Conservation (phyloP, 2,113 vertebrate species). For the Telmatochromis sp. region DNA sequence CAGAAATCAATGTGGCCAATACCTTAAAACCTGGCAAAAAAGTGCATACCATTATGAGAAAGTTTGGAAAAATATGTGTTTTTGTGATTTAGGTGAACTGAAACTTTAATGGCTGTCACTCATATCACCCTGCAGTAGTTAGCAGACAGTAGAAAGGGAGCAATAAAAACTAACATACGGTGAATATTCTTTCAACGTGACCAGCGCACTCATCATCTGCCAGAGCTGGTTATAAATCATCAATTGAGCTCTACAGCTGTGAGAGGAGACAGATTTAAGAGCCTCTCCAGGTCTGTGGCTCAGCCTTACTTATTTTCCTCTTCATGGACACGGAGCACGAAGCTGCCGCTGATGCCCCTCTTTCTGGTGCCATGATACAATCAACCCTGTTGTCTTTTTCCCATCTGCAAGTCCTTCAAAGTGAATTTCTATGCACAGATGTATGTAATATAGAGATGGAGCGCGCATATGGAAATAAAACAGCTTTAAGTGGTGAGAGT, state of each 20-base stretch:
- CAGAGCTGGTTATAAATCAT: conserved; percentile 16
- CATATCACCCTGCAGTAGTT: conserved; percentile 4
- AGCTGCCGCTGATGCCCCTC: not conserved
- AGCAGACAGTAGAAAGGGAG: not conserved
- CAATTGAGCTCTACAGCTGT: not conserved
- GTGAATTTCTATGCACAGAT: not conserved
- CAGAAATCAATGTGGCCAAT: not conserved
- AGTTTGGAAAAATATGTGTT: not conserved
- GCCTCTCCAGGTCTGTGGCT: not conserved
- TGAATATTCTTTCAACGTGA: conserved; percentile 12
- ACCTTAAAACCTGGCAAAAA: not conserved
- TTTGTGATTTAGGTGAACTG: not conserved
- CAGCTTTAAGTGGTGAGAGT: not conserved
- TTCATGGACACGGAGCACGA: not conserved
- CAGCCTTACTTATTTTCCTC: not conserved
- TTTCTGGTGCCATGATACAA: not conserved
- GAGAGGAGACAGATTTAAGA: not conserved
- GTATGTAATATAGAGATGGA: not conserved
- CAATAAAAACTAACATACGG: conserved; percentile 7
- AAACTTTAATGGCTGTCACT: not conserved
- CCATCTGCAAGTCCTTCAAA: not conserved
- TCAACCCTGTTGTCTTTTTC: not conserved
- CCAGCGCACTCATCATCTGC: not conserved
- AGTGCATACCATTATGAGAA: not conserved
- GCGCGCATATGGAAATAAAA: not conserved